Evolutionary conservation across 2,888 invertebrate genomes (phyloP).

Genomic region (Camponotus fellah): DNA sequence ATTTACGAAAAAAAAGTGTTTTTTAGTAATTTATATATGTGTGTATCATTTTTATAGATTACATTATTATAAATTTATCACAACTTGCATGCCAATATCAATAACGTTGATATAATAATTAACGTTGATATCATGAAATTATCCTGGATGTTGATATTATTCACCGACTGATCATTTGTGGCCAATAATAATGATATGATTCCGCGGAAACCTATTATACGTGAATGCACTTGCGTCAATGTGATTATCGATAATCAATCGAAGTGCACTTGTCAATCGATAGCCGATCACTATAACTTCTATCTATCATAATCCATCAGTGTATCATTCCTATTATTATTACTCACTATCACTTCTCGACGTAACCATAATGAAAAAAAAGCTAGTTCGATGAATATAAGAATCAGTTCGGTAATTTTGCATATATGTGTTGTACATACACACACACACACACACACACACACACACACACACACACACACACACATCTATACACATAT

Average conservation of each 20-base stretch:
- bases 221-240: neutral
- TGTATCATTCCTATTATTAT: neutral
- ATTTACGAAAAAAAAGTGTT: neutral
- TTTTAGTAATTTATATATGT: too few species aligned
- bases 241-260: slow-evolving; percentile 6
- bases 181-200: neutral
- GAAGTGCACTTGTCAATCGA: neutral
- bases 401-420: neutral
- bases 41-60: neutral
- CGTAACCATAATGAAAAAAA: neutral
- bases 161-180: neutral
- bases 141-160: neutral
- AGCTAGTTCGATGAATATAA: neutral
- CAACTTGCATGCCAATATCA: neutral
- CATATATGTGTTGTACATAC: too few species aligned
- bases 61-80: neutral
- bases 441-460: too few species aligned
- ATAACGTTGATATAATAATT: neutral
- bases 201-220: neutral
- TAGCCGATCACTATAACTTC: neutral
- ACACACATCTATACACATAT: too few species aligned
- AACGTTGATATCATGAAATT: neutral
- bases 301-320: neutral
- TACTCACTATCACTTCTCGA: neutral
- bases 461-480: too few species aligned